Evolutionary conservation across 2,797 vertebrate species (phyloP).

Genomic region (Mustela erminea): DNA sequence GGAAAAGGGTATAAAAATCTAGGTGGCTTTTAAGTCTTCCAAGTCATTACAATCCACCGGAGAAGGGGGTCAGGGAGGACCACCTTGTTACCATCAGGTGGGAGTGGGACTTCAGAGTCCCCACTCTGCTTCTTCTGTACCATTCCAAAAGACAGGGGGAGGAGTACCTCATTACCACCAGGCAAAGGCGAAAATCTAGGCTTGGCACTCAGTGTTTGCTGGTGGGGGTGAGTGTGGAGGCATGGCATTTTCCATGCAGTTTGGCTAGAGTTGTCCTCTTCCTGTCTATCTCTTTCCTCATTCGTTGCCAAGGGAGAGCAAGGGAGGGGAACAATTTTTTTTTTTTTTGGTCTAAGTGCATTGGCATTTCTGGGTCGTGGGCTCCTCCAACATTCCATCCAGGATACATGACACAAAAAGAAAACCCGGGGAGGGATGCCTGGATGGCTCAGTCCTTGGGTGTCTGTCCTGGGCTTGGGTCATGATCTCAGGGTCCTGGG

Average conservation of each 20-base stretch:
- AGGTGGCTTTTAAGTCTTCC: neutral
- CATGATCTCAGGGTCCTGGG: no score
- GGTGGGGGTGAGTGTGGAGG: neutral
- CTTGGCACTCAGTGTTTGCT: neutral
- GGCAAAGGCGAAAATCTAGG: neutral
- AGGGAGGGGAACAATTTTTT: neutral
- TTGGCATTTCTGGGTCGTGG: neutral
- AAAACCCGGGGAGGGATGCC: neutral
- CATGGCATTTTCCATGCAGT: neutral
- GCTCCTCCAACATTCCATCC: neutral
- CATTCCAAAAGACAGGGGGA: neutral
- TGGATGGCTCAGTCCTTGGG: no score
- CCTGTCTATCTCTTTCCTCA: neutral
- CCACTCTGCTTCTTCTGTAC: neutral
- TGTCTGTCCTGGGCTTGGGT: no score
- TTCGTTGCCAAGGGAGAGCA: neutral
- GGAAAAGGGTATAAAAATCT: neutral
- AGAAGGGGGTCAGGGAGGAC: neutral
- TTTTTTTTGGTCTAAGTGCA: neutral
- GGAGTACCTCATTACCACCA: neutral
- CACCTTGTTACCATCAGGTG: neutral
- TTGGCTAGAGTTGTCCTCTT: neutral
- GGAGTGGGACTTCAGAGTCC: neutral
- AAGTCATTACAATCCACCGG: neutral
- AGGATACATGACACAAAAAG: neutral